A percentile compares a stretch with the other conserved stretches of the same genome.
These are phyloP conservation scores for Reticulitermes lucifugus DNA, from an alignment of 2,888 invertebrate genomes.

Conservation along the genomic window DNA sequence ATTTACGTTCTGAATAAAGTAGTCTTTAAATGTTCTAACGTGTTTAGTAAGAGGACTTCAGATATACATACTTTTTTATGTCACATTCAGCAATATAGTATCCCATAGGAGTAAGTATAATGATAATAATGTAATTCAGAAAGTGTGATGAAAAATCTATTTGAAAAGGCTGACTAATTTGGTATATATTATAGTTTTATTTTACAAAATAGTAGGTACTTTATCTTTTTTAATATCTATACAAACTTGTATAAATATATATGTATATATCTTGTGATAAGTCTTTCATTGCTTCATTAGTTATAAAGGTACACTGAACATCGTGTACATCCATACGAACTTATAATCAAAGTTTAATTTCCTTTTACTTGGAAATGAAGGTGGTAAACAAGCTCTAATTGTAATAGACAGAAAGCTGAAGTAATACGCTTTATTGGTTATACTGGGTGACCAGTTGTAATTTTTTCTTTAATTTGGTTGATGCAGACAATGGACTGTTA, in stretches of 20 bases:
- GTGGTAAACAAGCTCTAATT: constrained; percentile 2
- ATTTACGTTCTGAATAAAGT: too few relatives aligned
- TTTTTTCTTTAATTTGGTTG: too few relatives aligned
- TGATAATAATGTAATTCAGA: not conserved
- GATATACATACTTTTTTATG: too few relatives aligned
- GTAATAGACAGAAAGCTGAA: not conserved
- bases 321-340: not conserved
- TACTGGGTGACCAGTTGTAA: not conserved
- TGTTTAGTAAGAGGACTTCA: too few relatives aligned
- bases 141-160: not conserved
- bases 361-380: not conserved
- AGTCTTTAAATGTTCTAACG: too few relatives aligned
- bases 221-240: constrained; percentile 19
- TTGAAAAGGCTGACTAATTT: constrained; percentile 1
- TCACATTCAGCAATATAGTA: too few relatives aligned
- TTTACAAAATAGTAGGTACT: constrained; percentile 18
- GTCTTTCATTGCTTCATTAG: constrained; percentile 10
- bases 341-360: not conserved
- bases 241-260: constrained; percentile 16
- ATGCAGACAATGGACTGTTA: too few relatives aligned
- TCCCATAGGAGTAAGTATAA: not conserved
- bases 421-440: not conserved
- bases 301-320: not conserved
- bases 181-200: constrained; percentile 14
- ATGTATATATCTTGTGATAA: constrained; percentile 13